These are phyloP conservation scores for Egretta garzetta DNA, from an alignment of 2,113 vertebrate species.

Conservation along the genomic window DNA sequence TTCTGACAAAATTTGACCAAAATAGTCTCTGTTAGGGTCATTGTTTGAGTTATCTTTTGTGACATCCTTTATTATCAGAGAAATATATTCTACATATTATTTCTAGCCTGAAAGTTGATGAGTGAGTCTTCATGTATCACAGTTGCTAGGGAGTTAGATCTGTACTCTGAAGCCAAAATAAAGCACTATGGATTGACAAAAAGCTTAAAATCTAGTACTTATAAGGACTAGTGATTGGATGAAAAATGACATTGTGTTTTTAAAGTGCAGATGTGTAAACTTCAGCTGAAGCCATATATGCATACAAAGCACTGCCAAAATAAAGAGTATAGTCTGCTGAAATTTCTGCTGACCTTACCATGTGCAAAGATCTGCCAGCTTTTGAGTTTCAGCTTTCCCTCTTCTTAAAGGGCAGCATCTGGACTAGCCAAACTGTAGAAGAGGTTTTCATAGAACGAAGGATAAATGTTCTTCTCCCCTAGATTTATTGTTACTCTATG, in stretches of 20 bases:
- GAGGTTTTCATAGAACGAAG: neutral
- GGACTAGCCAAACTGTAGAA: neutral
- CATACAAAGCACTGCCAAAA: neutral
- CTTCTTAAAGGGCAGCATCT: slow-evolving; percentile 26
- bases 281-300: neutral
- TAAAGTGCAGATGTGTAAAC: slow-evolving; percentile 6
- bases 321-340: slow-evolving; percentile 32
- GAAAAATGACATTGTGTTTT: neutral
- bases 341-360: slow-evolving; percentile 39
- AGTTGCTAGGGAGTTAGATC: neutral
- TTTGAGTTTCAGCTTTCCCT: neutral
- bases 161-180: neutral
- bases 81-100: neutral
- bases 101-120: neutral
- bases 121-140: neutral
- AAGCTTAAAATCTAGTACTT: neutral
- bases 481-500: neutral
- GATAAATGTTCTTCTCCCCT: neutral
- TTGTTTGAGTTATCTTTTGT: neutral
- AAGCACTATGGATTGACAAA: neutral
- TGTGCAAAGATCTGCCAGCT: neutral
- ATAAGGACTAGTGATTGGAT: neutral
- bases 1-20: neutral
- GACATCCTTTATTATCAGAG: neutral
- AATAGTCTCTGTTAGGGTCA: neutral